Evolutionary conservation across 1,140 invertebrate species (phyloP).

Genomic region (Heliothis virescens): DNA sequence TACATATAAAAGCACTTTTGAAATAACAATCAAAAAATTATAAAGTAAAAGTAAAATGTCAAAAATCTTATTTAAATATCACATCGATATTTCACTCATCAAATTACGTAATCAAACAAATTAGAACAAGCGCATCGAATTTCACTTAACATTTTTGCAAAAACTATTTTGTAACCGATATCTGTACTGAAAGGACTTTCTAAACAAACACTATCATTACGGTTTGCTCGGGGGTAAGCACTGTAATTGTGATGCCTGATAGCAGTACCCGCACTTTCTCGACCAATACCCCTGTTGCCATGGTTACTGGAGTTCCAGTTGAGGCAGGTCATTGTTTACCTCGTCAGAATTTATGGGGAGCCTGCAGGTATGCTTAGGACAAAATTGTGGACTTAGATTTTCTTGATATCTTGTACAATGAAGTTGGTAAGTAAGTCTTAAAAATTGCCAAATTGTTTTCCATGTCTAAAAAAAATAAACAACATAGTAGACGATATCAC

Average conservation of each 20-base stretch:
- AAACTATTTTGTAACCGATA: constrained; percentile 9
- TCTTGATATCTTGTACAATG: no score
- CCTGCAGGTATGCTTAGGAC: background rate
- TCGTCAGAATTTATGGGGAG: background rate
- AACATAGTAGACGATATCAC: background rate
- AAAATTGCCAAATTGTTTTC: background rate
- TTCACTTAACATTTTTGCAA: background rate
- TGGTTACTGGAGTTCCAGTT: background rate
- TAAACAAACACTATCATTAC: constrained; percentile 55
- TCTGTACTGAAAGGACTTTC: constrained; percentile 50
- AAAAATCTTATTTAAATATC: no score
- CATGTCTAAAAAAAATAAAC: background rate
- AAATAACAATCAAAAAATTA: no score
- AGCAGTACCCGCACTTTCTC: constrained; percentile 46
- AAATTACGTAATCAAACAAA: no score
- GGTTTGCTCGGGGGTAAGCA: constrained; percentile 47
- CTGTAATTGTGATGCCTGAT: constrained; percentile 50
- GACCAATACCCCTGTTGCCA: constrained; percentile 23
- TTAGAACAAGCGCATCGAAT: background rate
- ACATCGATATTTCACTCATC: no score
- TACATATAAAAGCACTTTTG: no score
- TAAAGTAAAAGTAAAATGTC: no score
- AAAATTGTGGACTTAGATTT: background rate
- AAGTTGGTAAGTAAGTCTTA: no score
- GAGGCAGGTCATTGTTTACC: background rate